Evolutionary conservation across 2,888 invertebrate species (phyloP), one percentile per base, ranked within the genome.

Genomic region (Drosophila histrio): DNA sequence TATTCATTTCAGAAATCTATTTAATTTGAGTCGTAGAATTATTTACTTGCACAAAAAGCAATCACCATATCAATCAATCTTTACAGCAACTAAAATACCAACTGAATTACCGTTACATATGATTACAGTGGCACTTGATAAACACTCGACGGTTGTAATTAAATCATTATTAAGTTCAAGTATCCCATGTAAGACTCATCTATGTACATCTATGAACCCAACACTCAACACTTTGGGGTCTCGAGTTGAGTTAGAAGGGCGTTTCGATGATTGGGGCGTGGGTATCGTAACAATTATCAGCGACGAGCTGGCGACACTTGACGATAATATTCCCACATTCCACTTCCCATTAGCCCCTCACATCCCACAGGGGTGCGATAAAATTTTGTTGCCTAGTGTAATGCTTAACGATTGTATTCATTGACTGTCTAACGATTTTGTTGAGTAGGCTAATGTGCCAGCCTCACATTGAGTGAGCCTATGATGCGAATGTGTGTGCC

Each of bases 381-480:
- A 87, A 87, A 87, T 85, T 87, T 87, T 83, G 83, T 87, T 77
- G 83, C 82, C 78, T 70, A 78, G 81, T 85, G 79, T 78, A 81
- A 76, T 84, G 81, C 71, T 62, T 73, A 84, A 83, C 87, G 87
- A 77, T 74, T 83, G 77, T 86, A 84, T 86, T 81, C 83, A 86
- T 83, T 77, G 87, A 86, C 80, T 83, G 79, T 49, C 83, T 71
- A 77, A 77, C 83, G 81, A 83, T 86, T 86, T 74, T 86, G 81
- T 82, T 87, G 84, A 86, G 80, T 86, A 80, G 81, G 81, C 84
- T 77, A 77, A 82, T 82, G 63, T 71, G 53, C 47, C 60, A 54
- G 50, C 53, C 46, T 44, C 26, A 46, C 24, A 57, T 47, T 50
- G 50, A 57, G 19, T 34, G 19, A 26, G 56, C 50, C 19, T 28